Evolutionary conservation across 2,888 invertebrate genomes (phyloP), one percentile per base, ranked within the genome.

Genomic region (Tiphia femorata): DNA sequence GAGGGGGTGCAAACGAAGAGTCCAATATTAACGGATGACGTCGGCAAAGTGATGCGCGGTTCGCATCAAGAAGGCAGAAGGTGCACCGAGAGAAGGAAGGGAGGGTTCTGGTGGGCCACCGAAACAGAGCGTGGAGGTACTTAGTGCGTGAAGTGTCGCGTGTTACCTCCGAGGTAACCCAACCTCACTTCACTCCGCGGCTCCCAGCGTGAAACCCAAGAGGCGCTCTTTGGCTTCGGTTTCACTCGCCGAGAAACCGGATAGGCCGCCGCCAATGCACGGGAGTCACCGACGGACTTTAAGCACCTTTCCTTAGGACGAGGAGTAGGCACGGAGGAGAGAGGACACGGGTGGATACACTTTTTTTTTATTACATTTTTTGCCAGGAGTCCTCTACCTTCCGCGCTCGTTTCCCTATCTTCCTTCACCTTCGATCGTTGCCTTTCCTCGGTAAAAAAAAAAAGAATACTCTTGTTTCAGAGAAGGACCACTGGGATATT

Each of bases 41-140:
- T 62, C 57, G 51, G 42, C 50, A 53, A 37, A 41, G 56, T 53
- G 48, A 33, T 43, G 44, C 29, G 53, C 53, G 47, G 44, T 42
- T 47, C n/a, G n/a, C n/a, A n/a, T n/a, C n/a, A n/a, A n/a, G n/a
- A n/a, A n/a, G n/a, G n/a, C n/a, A n/a, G n/a, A n/a, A n/a, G n/a
- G n/a, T n/a, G n/a, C n/a, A n/a, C n/a, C n/a, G n/a, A 33, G 25
- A 25, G 25, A 8, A 25, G 25, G 6, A 5, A 60, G 49, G 54
- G 50, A 21, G 35, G 27, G 47, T n/a, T n/a, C 33, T 4, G 33
- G 33, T 7, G 8, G 10, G 12, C 12, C 12, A 14, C 52, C 56
- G 78, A 79, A 79, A 76, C 79, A 75, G 78, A 78, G 67, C 78
- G 75, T 74, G 70, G 74, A 75, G 72, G 71, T 76, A 73, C 76